Evolutionary conservation across 2,888 invertebrate species (phyloP), one percentile per base, ranked within the genome.

Genomic region (Scaptomyza cyrtandrae): DNA sequence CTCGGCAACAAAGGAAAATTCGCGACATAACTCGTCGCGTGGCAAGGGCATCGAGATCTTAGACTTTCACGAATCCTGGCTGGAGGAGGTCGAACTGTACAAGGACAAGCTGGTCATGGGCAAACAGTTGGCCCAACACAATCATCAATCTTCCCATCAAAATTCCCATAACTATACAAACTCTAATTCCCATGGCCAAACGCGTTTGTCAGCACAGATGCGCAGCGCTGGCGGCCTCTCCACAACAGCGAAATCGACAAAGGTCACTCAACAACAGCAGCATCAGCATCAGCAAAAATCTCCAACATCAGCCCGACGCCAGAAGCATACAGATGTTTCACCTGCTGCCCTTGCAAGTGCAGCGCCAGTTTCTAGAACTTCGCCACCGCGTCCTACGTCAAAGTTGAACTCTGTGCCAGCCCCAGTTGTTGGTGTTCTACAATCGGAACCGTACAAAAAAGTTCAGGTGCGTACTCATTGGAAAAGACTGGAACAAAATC

Each of bases 61-160:
- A 11, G 92, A 92, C 66, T 92, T 91, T 55, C 91, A 92, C 57
- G 92, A 92, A 44, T 91, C 92, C 16, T 92, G 92, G 92, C 75
- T 91, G 39, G 90, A 91, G 60, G 92, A 92, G 67, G 89, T 91
- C 43, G 91, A 92, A 66, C 71, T 90, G 7, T 91, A 92, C 48
- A 91, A 91, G 66, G 91, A 90, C 45, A 88, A 89, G 27, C 76
- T 91, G 62, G 88, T 89, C 43, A 85, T 83, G 54, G 87, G 86
- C 72, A 89, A 90, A 35, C 90, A 90, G 62, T 71, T 86, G 48
- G 53, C 78, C 4, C 83, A 87, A 35, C 89, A 80, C 29, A 87
- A 81, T 56, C 86, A 88, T 49, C 74, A 58, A 44, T 39, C 60
- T 33, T 0, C 52, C 39, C 60, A 58, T 4, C 46, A 63, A 46